Evolutionary conservation across 92 coral and sea anemone species (phyloP), one percentile per base, ranked within the genome.

Genomic region (Blastomussa wellsi): DNA sequence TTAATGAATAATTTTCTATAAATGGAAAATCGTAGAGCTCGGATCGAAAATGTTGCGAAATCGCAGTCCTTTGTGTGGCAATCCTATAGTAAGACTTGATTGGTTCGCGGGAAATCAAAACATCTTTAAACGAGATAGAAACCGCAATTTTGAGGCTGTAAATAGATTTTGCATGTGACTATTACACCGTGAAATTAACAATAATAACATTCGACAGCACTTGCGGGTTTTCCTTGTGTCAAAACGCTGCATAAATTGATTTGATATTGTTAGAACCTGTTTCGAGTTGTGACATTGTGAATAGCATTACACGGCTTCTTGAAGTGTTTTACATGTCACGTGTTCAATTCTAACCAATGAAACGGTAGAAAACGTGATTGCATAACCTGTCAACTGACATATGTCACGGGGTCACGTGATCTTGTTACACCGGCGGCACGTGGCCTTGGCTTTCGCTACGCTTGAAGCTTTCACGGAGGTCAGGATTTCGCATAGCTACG

Each of bases 391-490:
- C 77, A 87, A 88, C 85, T 91, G 95, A 94, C 93, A 93, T 81
- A 86, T 92, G 93, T 91, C 95, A 91, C 89, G 88, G 90, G 86
- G 95, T 94, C 97, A 94, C 97, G 97, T 94, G 97, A 89, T 89
- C 94, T 91, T 93, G 97, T 91, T 88, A 76, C 92, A 88, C 93
- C 91, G 95, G 93, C 86, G 95, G 97, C 97, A 94, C 97, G 97
- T 94, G 97, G 97, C 95, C 92, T 92, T 90, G 92, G 95, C 92
- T 92, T 91, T 91, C 87, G 91, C 87, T 82, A 71, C 87, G 80
- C 91, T 88, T 89, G 91, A 93, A 76, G 74, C 80, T 84, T 69
- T 82, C 81, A 78, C 51, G 82, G 86, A 83, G 87, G 87, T 83
- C 87, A 83, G 81, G 51, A 73, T 73, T 83, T 83, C 33, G 33